Evolutionary conservation across 2,113 vertebrate genomes (phyloP).

Genomic region (Sebastes fasciatus): DNA sequence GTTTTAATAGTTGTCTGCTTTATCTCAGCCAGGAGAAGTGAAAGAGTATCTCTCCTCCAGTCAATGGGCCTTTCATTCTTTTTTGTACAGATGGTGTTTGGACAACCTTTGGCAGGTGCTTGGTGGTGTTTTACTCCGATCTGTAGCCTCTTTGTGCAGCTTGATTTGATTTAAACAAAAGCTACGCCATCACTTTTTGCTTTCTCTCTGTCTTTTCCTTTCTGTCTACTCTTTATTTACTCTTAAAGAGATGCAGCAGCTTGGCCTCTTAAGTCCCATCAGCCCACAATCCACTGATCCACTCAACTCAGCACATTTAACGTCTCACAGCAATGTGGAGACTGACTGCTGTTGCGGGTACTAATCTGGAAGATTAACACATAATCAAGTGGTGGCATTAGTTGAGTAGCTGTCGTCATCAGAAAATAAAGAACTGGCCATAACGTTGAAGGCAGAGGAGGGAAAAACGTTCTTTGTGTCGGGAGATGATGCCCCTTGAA

Average conservation of each 20-base stretch:
- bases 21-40: constrained; percentile 56
- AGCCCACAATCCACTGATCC: constrained; percentile 1
- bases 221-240: not conserved
- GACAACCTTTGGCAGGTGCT: constrained; percentile 68
- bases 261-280: constrained; percentile 4
- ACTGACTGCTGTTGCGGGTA: not conserved
- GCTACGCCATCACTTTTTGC: not conserved
- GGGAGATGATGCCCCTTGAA: not conserved
- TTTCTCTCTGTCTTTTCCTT: not conserved
- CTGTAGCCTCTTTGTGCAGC: constrained; percentile 52
- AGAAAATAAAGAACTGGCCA: not conserved
- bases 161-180: constrained; percentile 45
- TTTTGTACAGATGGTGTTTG: constrained; percentile 62
- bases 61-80: constrained; percentile 67
- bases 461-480: not conserved
- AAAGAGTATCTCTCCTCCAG: constrained; percentile 55
- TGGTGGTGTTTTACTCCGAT: constrained; percentile 26
- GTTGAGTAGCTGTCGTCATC: constrained; percentile 15
- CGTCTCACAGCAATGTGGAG: not conserved
- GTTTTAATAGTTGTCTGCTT: constrained; percentile 64
- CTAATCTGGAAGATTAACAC: constrained; percentile 40
- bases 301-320: constrained; percentile 9
- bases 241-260: not conserved
- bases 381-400: constrained; percentile 16
- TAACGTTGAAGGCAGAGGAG: not conserved